A percentile compares a stretch with the other conserved stretches of the same genome.
These are phyloP conservation scores for Itoplectis maculator DNA, from an alignment of 2,888 invertebrate genomes.

Conservation along the genomic window DNA sequence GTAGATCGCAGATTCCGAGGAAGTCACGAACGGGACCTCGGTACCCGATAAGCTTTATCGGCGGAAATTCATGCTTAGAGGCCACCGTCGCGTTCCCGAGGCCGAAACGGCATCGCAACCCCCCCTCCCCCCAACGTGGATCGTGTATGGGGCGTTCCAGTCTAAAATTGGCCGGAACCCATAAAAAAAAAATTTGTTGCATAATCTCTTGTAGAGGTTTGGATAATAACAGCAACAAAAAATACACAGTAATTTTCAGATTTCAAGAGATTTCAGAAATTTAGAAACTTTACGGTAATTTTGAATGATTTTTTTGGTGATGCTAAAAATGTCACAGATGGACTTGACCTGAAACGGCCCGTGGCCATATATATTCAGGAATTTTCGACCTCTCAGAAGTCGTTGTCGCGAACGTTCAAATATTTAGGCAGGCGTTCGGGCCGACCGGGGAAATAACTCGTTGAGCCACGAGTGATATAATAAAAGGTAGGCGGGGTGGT, in stretches of 20 bases:
- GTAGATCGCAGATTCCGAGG: slow-evolving; percentile 68
- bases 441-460: slow-evolving; percentile 56
- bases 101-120: slow-evolving; percentile 52
- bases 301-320: no score
- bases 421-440: slow-evolving; percentile 61
- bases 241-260: background rate
- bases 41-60: slow-evolving; percentile 72
- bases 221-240: background rate
- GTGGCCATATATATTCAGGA: slow-evolving; percentile 34
- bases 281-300: no score
- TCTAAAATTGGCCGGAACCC: background rate
- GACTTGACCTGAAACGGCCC: slow-evolving; percentile 3
- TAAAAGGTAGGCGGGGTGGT: slow-evolving; percentile 56
- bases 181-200: background rate
- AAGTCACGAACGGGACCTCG: slow-evolving; percentile 71
- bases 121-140: slow-evolving; percentile 4
- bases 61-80: slow-evolving; percentile 74
- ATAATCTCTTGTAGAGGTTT: background rate
- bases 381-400: slow-evolving; percentile 47
- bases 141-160: background rate
- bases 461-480: slow-evolving; percentile 61
- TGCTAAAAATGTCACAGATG: background rate
- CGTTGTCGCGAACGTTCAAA: slow-evolving; percentile 49
- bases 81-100: slow-evolving; percentile 64
- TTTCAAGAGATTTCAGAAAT: background rate